These are phyloP conservation scores for Stegodyphus mimosarum DNA, from an alignment of 1,140 invertebrate species.

Conservation along the genomic window DNA sequence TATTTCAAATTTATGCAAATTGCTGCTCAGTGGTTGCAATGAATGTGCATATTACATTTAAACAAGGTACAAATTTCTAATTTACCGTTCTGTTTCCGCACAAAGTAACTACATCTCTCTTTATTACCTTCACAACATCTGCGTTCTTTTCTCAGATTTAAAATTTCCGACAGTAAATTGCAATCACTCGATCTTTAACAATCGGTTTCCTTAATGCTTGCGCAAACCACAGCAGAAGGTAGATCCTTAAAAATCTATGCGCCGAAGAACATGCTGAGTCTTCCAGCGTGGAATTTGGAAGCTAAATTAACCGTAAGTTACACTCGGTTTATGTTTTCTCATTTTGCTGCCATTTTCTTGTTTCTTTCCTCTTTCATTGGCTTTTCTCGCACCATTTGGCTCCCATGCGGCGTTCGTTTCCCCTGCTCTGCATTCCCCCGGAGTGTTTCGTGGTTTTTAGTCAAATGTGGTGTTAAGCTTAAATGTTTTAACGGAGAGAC, in stretches of 20 bases:
- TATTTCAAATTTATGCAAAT: too few relatives aligned
- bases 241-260: neutral
- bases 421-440: neutral
- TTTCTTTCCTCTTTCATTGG: neutral
- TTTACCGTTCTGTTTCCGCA: too few relatives aligned
- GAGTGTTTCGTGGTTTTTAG: neutral
- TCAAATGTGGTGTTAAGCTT: neutral
- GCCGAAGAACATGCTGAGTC: neutral
- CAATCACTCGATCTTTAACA: slow-evolving; percentile 10
- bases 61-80: too few relatives aligned
- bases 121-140: too few relatives aligned
- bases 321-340: slow-evolving; percentile 6
- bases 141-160: too few relatives aligned
- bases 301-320: slow-evolving; percentile 17
- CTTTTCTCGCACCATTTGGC: neutral
- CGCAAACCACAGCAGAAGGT: neutral
- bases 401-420: neutral
- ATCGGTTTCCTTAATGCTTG: slow-evolving; percentile 10
- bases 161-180: neutral
- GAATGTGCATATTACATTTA: too few relatives aligned
- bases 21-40: too few relatives aligned
- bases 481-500: neutral
- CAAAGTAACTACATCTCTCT: too few relatives aligned
- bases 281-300: slow-evolving; percentile 3
- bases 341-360: neutral